Evolutionary conservation across 2,797 vertebrate genomes (phyloP).

Genomic region (Dallia pectoralis): DNA sequence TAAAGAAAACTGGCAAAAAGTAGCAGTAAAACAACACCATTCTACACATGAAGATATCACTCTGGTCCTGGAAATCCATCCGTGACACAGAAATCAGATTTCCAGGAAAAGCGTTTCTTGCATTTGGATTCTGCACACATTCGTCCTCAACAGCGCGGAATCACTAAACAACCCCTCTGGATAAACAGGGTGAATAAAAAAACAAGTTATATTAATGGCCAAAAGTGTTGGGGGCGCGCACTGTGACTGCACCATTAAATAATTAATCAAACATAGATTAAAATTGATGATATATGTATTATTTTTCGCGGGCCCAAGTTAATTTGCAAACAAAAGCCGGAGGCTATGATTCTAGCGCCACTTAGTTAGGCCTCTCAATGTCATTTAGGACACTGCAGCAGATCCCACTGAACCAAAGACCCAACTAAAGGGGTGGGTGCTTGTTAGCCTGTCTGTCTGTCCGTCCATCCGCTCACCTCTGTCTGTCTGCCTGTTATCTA

Average conservation of each 20-base stretch:
- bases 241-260: conserved; percentile 41
- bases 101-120: conserved; percentile 3
- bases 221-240: conserved; percentile 25
- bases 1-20: conserved; percentile 19
- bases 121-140: neutral
- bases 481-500: neutral
- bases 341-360: neutral
- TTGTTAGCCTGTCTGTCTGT: neutral
- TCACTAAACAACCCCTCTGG: neutral
- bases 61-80: conserved; percentile 44
- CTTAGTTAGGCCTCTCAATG: neutral
- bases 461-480: too few relatives aligned
- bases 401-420: neutral
- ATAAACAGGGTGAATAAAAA: conserved; percentile 47
- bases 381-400: neutral
- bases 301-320: conserved; percentile 18
- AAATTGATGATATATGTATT: conserved; percentile 36
- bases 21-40: conserved; percentile 44
- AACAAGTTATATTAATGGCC: conserved; percentile 54
- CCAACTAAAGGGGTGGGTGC: neutral
- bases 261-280: conserved; percentile 47
- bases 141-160: neutral
- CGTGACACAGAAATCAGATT: conserved; percentile 31
- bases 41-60: conserved; percentile 34
- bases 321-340: conserved; percentile 32